Base-by-base conservation (phyloP, 2,797 vertebrate genomes). In the Sternotherus odoratus region DNA sequence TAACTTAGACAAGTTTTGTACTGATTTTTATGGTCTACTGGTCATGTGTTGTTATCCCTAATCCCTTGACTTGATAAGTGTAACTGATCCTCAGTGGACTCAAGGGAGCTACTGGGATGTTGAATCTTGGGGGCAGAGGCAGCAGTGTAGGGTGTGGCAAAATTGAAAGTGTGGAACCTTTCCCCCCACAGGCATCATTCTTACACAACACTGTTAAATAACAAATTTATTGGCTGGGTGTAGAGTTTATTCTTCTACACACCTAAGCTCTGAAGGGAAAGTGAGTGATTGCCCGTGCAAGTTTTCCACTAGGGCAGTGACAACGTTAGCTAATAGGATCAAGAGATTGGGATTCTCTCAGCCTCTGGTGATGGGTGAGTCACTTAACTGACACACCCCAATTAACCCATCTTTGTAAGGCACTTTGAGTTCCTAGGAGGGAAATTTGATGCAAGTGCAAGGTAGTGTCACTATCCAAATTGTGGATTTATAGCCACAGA, bases 1-100 rank as follows among this genome's bases (percentile, higher is more conserved):
- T 26, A 17, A 2, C 11, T 93, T 85, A 30, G 57, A 3, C 2
- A 82, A 51, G 75, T 63, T 82, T 83, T 56, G 49, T 28, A 36
- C 39, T 51, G 2, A 63, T 78, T 77, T 77, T 57, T 1, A 2
- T 26, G 46, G 46, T 33, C 69, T 43, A 12, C 46, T 63, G 56
- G 8, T 10, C 9, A 24, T 74, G 69, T 43, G 36, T 8, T 74
- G 17, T 24, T 88, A 83, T 36, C 8, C 63, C 75, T 74, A 57
- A 3, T 79, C 51, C 1, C 72, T 23, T 39, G 19, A 89, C 72
- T 75, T 0, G 0, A 19, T 51, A 77, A n/a, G 36, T 54, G 85
- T 85, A 85, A 74, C 15, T 4, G 39, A 50, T 46, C 2, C 0
- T 56, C 79, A 49, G 83, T 72, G 50, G 19, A 88, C 19, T 90